Percentiles rank a stretch among this genome's conserved stretches.
These are phyloP conservation scores for Flexamia atlantica DNA, from an alignment of 2,888 invertebrate species.

Conservation along the genomic window DNA sequence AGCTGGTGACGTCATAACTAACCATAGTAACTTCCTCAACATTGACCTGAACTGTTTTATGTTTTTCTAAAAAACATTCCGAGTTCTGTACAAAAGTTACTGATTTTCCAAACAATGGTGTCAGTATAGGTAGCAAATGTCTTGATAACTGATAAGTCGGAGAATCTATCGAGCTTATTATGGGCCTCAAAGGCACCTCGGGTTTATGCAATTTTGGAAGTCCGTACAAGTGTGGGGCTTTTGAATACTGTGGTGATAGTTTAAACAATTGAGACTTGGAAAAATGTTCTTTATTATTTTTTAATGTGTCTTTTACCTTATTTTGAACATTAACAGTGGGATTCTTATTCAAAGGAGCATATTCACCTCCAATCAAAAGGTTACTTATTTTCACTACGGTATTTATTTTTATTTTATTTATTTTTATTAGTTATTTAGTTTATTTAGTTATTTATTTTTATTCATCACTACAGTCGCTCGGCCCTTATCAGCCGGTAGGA, in stretches of 20 bases:
- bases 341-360: neutral
- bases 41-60: neutral
- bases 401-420: no score
- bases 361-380: neutral
- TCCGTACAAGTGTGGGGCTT: neutral
- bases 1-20: neutral
- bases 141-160: neutral
- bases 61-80: neutral
- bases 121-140: neutral
- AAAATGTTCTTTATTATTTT: neutral
- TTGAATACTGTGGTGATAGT: neutral
- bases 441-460: no score
- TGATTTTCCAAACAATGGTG: neutral
- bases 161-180: neutral
- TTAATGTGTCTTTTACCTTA: neutral
- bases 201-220: neutral
- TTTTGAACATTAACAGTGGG: neutral
- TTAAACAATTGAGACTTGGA: neutral
- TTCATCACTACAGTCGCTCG: no score
- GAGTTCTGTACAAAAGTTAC: neutral
- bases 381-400: conserved; percentile 4
- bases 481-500: no score
- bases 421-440: no score
- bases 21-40: neutral
- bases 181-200: neutral